These are phyloP conservation scores for Poecilia wingei DNA, from an alignment of 2,797 vertebrate species.

Conservation along the genomic window DNA sequence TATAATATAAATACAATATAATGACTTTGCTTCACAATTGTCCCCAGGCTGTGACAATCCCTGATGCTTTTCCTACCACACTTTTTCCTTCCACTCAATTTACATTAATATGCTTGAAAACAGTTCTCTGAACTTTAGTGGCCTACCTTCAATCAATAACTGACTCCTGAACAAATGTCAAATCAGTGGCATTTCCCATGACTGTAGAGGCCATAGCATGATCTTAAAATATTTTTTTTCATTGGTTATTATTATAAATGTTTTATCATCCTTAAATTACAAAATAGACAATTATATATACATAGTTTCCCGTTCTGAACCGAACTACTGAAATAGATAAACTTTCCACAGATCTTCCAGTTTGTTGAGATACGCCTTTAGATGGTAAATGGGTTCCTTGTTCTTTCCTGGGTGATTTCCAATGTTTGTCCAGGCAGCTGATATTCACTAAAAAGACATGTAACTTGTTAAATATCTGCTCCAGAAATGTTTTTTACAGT, in stretches of 20 bases:
- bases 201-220: neutral
- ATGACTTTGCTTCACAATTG: neutral
- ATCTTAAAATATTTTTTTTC: neutral
- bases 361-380: neutral
- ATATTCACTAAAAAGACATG: conserved; percentile 26
- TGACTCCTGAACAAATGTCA: neutral
- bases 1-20: neutral
- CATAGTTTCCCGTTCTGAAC: neutral
- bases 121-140: neutral
- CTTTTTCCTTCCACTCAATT: neutral
- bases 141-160: neutral
- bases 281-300: neutral
- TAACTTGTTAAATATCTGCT: conserved; percentile 4
- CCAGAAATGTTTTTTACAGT: conserved; percentile 14
- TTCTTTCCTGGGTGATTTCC: conserved; percentile 18
- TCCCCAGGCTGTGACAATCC: neutral
- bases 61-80: neutral
- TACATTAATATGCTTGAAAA: neutral
- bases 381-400: neutral
- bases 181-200: neutral
- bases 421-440: conserved; percentile 53
- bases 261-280: neutral
- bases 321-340: neutral
- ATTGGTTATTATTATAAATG: neutral
- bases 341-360: neutral